phyloP scores from a whole-genome alignment of 37 sponge, comb jelly and placozoan species.

The Agelas oroides region DNA sequence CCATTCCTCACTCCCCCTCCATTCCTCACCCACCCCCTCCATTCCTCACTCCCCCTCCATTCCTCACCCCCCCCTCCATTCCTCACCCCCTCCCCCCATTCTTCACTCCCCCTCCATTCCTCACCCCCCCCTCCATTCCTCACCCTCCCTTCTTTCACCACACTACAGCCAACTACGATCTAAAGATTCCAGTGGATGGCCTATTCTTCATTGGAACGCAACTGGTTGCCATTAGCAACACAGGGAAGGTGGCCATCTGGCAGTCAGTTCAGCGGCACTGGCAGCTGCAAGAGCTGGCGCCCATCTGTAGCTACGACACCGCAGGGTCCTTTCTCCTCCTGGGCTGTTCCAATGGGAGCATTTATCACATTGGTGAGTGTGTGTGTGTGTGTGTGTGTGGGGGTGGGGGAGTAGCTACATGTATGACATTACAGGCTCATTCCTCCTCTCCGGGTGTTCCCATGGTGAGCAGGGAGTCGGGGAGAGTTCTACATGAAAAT shows the following conservation, averaged over 20 bases:
- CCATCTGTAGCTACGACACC: slow-evolving; percentile 91
- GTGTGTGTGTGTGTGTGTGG: neutral
- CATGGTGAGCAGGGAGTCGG: too few relatives aligned
- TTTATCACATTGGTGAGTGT: slow-evolving; percentile 75
- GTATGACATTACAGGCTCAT: too few relatives aligned
- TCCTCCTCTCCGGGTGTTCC: too few relatives aligned
- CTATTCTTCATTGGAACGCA: slow-evolving; percentile 95
- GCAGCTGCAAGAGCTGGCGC: slow-evolving; percentile 83
- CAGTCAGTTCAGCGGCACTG: slow-evolving; percentile 92
- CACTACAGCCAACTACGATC: slow-evolving; percentile 84
- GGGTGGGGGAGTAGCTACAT: neutral
- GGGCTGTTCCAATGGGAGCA: slow-evolving; percentile 89
- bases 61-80: neutral
- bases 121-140: neutral
- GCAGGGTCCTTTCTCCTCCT: slow-evolving; percentile 91
- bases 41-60: neutral
- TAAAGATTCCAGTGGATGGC: slow-evolving; percentile 90
- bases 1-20: too few relatives aligned
- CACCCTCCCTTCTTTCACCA: neutral
- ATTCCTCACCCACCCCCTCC: too few relatives aligned
- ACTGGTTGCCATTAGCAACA: slow-evolving; percentile 90
- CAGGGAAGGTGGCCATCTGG: slow-evolving; percentile 97
- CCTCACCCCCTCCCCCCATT: slow-evolving; percentile 4
- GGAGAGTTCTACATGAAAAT: too few relatives aligned
- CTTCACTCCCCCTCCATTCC: neutral